These are phyloP conservation scores for Machimus atricapillus DNA, from an alignment of 2,888 invertebrate species.

Conservation along the genomic window DNA sequence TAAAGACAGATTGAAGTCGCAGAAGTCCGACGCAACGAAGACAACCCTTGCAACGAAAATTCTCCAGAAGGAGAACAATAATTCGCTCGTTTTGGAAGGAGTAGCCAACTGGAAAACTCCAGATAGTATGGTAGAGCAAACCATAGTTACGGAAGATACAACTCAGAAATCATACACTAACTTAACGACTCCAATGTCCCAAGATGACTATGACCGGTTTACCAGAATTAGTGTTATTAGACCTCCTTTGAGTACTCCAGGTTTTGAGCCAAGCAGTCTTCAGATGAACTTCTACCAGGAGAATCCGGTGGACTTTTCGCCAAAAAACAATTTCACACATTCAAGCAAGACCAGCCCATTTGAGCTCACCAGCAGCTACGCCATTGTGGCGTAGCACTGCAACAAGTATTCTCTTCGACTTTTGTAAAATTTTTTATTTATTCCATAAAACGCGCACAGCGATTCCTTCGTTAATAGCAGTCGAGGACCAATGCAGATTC, in stretches of 20 bases:
- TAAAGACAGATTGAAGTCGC: constrained; percentile 47
- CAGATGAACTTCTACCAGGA: constrained; percentile 53
- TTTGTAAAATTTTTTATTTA: neutral
- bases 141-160: constrained; percentile 16
- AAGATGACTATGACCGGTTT: constrained; percentile 56
- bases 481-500: constrained; percentile 1
- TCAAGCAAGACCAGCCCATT: constrained; percentile 61
- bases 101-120: constrained; percentile 37
- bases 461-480: neutral
- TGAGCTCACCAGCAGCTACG: constrained; percentile 59
- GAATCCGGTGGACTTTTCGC: constrained; percentile 61
- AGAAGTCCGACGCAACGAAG: constrained; percentile 54
- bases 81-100: constrained; percentile 7
- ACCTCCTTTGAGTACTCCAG: constrained; percentile 50
- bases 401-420: neutral
- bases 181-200: constrained; percentile 52
- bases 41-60: constrained; percentile 57
- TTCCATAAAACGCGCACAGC: neutral
- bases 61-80: constrained; percentile 53
- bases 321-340: constrained; percentile 61
- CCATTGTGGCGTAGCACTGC: constrained; percentile 56
- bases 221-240: constrained; percentile 58
- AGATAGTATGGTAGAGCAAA: neutral
- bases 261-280: constrained; percentile 47
- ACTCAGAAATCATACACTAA: constrained; percentile 53